Evolutionary conservation across 2,797 vertebrate genomes (phyloP).

Genomic region (Semaprochilodus insignis): DNA sequence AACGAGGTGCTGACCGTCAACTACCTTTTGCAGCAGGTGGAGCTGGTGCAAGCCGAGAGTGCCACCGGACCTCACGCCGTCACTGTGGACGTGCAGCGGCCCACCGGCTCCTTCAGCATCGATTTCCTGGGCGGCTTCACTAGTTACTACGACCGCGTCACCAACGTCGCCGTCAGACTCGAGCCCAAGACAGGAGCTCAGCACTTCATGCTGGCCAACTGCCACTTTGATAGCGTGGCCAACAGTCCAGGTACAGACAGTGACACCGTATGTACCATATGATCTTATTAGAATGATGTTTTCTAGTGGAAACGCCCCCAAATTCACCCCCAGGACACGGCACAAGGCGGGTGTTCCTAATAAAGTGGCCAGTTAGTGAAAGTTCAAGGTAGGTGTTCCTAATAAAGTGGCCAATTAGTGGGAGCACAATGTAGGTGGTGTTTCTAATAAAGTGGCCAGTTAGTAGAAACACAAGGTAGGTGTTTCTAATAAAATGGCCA

Average conservation of each 20-base stretch:
- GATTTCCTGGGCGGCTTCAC: slow-evolving; percentile 97
- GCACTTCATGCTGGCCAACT: slow-evolving; percentile 94
- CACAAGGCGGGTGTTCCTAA: too few species aligned
- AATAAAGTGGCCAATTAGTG: too few species aligned
- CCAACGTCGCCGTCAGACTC: slow-evolving; percentile 90
- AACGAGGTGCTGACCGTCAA: slow-evolving; percentile 91
- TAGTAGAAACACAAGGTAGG: too few species aligned
- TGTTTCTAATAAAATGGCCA: too few species aligned
- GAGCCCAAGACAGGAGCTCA: slow-evolving; percentile 86
- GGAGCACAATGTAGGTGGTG: too few species aligned
- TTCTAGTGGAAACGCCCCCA: too few species aligned
- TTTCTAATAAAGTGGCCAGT: too few species aligned
- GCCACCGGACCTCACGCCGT: slow-evolving; percentile 78
- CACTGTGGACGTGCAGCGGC: slow-evolving; percentile 87
- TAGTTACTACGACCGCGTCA: slow-evolving; percentile 95
- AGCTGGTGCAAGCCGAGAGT: slow-evolving; percentile 79
- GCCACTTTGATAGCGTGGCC: slow-evolving; percentile 96
- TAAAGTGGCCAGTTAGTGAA: too few species aligned
- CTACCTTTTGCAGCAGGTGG: slow-evolving; percentile 90
- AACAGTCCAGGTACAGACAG: slow-evolving; percentile 87
- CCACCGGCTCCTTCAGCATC: slow-evolving; percentile 94
- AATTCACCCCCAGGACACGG: too few species aligned
- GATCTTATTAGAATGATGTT: too few species aligned
- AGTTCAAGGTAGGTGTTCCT: too few species aligned
- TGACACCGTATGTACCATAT: too few species aligned